A percentile compares a stretch with the other conserved stretches of the same genome.
phyloP scores from a whole-genome alignment of 2,797 vertebrate species.

The Neosilurus mollespiculum region DNA sequence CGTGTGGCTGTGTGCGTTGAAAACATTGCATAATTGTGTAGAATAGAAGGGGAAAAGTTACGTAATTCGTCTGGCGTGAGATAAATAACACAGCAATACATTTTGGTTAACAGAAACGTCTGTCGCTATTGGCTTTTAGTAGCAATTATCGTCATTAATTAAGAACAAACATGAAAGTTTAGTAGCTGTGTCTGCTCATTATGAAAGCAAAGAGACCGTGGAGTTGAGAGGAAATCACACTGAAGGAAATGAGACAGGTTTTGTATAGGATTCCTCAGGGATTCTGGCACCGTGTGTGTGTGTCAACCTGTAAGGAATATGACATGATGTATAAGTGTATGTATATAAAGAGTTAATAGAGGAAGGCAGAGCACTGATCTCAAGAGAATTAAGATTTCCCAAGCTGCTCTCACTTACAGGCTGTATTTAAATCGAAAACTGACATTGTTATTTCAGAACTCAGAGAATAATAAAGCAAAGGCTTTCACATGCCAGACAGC shows the following conservation, averaged over 20 bases:
- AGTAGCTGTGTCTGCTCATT: neutral
- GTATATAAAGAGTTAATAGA: slow-evolving; percentile 1
- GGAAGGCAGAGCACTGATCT: neutral
- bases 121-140: slow-evolving; percentile 8
- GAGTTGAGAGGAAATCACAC: neutral
- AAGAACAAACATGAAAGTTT: slow-evolving; percentile 18
- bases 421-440: neutral
- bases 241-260: neutral
- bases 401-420: neutral
- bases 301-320: neutral
- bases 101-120: slow-evolving; percentile 22
- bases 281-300: neutral
- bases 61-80: neutral
- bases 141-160: slow-evolving; percentile 29
- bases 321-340: neutral
- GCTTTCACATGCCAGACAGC: neutral
- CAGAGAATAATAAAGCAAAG: neutral
- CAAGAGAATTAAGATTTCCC: slow-evolving; percentile 1
- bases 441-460: neutral
- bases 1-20: slow-evolving; percentile 37
- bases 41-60: slow-evolving; percentile 9
- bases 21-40: slow-evolving; percentile 47
- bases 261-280: slow-evolving; percentile 14
- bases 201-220: slow-evolving; percentile 18
- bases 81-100: neutral